Evolutionary conservation across 2,797 vertebrate genomes (phyloP).

Genomic region (Simalia tracyae): DNA sequence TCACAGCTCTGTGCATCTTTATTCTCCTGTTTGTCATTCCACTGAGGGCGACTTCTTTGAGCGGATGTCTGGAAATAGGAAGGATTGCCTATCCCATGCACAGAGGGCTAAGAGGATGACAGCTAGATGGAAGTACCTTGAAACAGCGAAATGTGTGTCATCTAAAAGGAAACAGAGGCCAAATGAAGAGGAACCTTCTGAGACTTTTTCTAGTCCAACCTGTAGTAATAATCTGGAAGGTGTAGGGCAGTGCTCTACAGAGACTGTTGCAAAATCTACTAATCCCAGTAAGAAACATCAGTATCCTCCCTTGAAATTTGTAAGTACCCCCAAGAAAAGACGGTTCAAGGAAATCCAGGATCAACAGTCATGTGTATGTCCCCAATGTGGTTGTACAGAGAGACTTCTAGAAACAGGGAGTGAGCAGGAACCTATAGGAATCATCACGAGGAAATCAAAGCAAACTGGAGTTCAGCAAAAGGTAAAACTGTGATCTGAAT

Average conservation of each 20-base stretch:
- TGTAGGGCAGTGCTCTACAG: neutral
- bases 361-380: neutral
- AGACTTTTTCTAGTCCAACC: neutral
- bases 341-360: neutral
- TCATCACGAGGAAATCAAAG: neutral
- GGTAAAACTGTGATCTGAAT: neutral
- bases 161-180: slow-evolving; percentile 1
- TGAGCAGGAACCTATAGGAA: neutral
- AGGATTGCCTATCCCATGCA: neutral
- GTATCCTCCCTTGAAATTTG: neutral
- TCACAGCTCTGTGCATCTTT: neutral
- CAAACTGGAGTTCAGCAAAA: neutral
- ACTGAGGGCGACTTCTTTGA: neutral
- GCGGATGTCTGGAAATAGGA: neutral
- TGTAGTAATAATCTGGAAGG: neutral
- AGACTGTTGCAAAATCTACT: neutral
- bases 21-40: neutral
- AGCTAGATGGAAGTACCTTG: neutral
- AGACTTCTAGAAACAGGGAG: neutral
- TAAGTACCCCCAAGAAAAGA: slow-evolving; percentile 9
- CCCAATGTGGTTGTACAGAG: neutral
- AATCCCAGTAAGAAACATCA: neutral
- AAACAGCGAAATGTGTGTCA: neutral
- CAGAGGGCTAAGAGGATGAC: neutral
- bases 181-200: neutral